Base-by-base conservation (phyloP, 2,113 vertebrate species). In the Typhlomys cinereus region DNA sequence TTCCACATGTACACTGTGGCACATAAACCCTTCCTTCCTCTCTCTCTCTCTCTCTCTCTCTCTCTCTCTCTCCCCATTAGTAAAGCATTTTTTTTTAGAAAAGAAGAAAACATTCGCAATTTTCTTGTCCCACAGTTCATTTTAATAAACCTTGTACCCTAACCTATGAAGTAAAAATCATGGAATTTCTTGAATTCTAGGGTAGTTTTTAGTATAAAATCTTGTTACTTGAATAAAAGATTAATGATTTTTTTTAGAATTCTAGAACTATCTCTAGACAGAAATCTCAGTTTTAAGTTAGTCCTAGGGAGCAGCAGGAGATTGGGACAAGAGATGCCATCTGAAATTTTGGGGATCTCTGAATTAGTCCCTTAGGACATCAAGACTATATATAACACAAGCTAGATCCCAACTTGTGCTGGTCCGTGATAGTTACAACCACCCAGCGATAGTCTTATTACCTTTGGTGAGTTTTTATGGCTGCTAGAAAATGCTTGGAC, bases 161-260 rank as follows among this genome's bases (percentile, higher is more conserved):
- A 62, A 46, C 10, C 62, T 64, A 64, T 46, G 20, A 64, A 64
- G 54, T 20, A 57, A 57, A 12, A 57, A 12, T 18, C 9, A 73
- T 44, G 74, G 39, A 5, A 17, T 57, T 79, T 15, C 7, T 11
- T 66, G 18, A 64, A 76, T 0, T 5, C 20, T 44, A 69, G 52
- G 3, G 13, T 44, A 84, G 41, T 71, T 96, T n/a, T 79, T 73
- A 91, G 54, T 48, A 95, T 79, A 91, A 93, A 94, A 44, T 78
- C 12, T 52, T 52, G 23, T 82, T 54, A 62, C 74, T 44, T 87
- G 31, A 20, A 74, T 57, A 29, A 67, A 87, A 85, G n/a, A 67
- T 31, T 7, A 62, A 48, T 48, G 61, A 5, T 14, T 57, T 41
- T 93, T 89, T 41, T 93, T 89, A 76, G 46, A 82, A 84, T 21